A percentile compares a stretch with the other conserved stretches of the same genome.
Evolutionary conservation across 2,797 vertebrate species (phyloP).

Genomic region (Pseudotriccus pelzelni): DNA sequence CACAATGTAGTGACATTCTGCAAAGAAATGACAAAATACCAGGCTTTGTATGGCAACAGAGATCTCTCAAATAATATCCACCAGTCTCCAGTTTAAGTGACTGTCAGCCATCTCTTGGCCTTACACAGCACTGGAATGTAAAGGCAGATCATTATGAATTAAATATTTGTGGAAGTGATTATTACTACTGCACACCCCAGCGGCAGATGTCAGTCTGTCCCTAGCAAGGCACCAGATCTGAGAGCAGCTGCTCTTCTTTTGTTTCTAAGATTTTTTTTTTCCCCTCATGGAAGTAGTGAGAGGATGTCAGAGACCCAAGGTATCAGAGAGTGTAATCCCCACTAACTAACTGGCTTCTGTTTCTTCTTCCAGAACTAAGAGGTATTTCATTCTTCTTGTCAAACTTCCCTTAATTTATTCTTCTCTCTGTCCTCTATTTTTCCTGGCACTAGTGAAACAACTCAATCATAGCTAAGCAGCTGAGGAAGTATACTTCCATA

Average conservation of each 20-base stretch:
- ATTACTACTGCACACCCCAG: background rate
- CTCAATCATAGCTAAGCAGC: background rate
- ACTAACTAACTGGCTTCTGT: background rate
- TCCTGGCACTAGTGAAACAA: background rate
- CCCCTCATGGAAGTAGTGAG: background rate
- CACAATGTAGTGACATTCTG: constrained; percentile 37
- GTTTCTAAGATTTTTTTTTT: background rate
- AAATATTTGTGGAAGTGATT: constrained; percentile 45
- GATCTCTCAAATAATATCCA: constrained; percentile 37
- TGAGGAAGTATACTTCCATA: background rate
- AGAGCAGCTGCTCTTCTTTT: constrained; percentile 16
- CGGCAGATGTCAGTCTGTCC: constrained; percentile 13
- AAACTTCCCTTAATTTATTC: constrained; percentile 4
- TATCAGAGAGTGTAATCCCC: background rate
- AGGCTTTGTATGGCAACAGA: constrained; percentile 13
- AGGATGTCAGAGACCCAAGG: constrained; percentile 19
- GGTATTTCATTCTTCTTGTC: constrained; percentile 8
- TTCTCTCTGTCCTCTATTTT: background rate
- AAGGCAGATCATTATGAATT: constrained; percentile 31
- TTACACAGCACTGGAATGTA: background rate
- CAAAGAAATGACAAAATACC: constrained; percentile 45
- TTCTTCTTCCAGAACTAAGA: background rate
- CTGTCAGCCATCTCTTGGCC: constrained; percentile 10
- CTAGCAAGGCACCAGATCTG: constrained; percentile 37
- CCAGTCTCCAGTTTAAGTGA: background rate